Evolutionary conservation across 2,888 invertebrate species (phyloP).

Genomic region (Diadegma fenestrale): DNA sequence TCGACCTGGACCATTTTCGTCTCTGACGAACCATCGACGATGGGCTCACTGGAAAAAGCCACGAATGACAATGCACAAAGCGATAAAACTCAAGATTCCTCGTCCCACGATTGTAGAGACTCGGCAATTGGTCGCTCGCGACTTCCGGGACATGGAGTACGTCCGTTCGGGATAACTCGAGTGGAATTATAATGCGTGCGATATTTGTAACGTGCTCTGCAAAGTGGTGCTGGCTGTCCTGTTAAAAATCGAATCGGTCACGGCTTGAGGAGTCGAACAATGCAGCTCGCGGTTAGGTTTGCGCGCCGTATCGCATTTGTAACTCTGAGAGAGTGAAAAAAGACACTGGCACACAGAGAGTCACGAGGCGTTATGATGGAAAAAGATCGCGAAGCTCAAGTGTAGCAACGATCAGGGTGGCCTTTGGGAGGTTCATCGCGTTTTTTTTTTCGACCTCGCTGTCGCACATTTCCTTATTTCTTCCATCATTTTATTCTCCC

Average conservation of each 20-base stretch:
- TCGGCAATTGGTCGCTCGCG: neutral
- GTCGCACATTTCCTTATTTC: conserved; percentile 34
- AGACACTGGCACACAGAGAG: neutral
- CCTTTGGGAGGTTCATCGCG: conserved; percentile 52
- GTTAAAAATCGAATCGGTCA: conserved; percentile 85
- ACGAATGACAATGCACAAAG: neutral
- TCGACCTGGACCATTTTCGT: neutral
- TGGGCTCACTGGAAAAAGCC: neutral
- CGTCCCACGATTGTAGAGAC: neutral
- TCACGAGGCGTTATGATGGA: conserved; percentile 20
- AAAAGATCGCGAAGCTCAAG: conserved; percentile 56
- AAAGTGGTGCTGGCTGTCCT: conserved; percentile 70
- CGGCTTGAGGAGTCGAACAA: conserved; percentile 81
- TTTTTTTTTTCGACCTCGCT: conserved; percentile 40
- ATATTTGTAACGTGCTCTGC: conserved; percentile 45
- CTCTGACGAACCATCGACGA: neutral
- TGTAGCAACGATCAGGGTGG: conserved; percentile 59
- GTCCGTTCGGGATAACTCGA: conserved; percentile 36
- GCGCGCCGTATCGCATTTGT: conserved; percentile 2
- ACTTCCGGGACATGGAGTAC: neutral
- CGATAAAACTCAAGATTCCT: neutral
- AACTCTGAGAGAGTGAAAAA: neutral
- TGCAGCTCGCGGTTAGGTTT: conserved; percentile 67
- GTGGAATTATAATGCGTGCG: conserved; percentile 68
- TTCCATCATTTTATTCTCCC: conserved; percentile 25